Conservation (phyloP, 2,113 vertebrate species). For the Microcebus griseorufus region DNA sequence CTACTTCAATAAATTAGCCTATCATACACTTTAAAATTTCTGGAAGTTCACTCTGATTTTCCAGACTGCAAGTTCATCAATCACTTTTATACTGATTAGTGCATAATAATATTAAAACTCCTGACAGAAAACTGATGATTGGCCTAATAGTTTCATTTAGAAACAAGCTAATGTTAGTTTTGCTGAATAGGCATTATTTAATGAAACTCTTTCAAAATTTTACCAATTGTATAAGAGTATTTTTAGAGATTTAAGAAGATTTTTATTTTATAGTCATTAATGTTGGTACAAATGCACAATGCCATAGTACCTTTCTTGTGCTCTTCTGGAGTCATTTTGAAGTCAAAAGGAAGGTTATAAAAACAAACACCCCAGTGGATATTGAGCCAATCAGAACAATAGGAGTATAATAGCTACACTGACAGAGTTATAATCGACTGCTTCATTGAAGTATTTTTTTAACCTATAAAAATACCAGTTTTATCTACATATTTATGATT, state of each 20-base stretch:
- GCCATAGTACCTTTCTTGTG: neutral
- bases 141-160: neutral
- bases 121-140: neutral
- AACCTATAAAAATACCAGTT: constrained; percentile 1
- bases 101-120: constrained; percentile 24
- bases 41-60: neutral
- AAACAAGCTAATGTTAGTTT: neutral
- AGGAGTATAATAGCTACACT: neutral
- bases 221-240: neutral
- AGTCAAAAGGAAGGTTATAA: neutral
- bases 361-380: neutral
- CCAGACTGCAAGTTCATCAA: neutral
- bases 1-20: neutral
- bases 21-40: neutral
- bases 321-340: neutral
- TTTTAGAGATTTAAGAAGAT: constrained; percentile 23
- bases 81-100: neutral
- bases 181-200: neutral
- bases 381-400: neutral
- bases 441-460: neutral
- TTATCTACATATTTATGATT: neutral
- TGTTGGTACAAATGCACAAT: neutral
- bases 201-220: neutral
- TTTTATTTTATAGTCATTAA: neutral
- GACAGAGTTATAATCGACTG: neutral